These are phyloP conservation scores for Dendrophyllia cribrosa DNA, from an alignment of 64 coral and sea anemone genomes.

Conservation along the genomic window DNA sequence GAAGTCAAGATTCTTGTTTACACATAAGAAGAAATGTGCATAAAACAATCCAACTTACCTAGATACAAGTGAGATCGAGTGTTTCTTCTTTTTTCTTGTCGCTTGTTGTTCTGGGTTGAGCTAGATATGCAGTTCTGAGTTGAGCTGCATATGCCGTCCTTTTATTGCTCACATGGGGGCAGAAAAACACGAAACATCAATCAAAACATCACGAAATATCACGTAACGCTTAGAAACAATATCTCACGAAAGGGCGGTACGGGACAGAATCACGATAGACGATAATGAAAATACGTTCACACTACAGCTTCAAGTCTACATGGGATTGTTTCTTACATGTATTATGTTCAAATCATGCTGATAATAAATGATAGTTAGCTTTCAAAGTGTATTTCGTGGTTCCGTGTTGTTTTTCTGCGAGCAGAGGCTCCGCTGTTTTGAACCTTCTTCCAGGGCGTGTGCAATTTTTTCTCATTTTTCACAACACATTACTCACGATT, in stretches of 20 bases:
- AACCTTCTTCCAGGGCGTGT: not conserved
- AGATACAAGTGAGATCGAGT: no score
- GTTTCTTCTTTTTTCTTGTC: no score
- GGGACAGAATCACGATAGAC: not conserved
- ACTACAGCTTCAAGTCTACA: not conserved
- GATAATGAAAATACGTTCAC: no score
- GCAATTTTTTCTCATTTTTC: not conserved
- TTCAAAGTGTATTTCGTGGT: not conserved
- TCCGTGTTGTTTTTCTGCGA: not conserved
- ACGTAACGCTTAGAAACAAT: conserved; percentile 13
- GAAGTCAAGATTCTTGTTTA: no score
- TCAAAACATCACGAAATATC: conserved; percentile 7
- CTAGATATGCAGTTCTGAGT: not conserved
- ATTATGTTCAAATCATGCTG: no score
- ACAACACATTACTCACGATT: not conserved
- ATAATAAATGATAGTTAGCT: not conserved
- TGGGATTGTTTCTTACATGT: no score
- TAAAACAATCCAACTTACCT: no score
- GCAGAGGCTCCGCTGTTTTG: not conserved
- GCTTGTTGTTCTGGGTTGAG: not conserved
- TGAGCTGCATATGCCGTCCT: not conserved
- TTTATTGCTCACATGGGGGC: not conserved
- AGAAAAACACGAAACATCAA: not conserved
- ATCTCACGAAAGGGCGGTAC: conserved; percentile 3
- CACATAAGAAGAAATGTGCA: no score